Evolutionary conservation across 2,113 vertebrate genomes (phyloP).

Genomic region (Amphilophus citrinellus): DNA sequence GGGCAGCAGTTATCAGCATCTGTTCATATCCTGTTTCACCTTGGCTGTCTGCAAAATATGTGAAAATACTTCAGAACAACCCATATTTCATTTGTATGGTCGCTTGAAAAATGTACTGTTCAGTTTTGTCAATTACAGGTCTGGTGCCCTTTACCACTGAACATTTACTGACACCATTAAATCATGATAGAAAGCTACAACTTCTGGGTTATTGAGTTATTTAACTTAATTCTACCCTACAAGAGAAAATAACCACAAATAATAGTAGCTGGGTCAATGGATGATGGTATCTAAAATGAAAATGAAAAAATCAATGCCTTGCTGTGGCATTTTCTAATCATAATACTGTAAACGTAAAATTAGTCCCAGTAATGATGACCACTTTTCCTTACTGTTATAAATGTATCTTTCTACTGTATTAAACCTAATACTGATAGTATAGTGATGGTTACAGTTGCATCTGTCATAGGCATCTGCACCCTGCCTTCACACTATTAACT

Average conservation of each 20-base stretch:
- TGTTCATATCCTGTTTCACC: constrained; percentile 10
- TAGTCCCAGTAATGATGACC: not conserved
- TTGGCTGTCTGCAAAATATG: constrained; percentile 16
- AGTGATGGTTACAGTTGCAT: constrained; percentile 2
- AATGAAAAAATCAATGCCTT: not conserved
- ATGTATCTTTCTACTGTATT: not conserved
- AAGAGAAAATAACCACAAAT: not conserved
- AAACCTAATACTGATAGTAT: not conserved
- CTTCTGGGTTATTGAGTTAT: not conserved
- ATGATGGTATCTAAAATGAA: not conserved
- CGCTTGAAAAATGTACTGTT: not conserved
- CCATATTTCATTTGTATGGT: not conserved
- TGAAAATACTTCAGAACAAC: not conserved
- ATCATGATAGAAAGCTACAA: not conserved
- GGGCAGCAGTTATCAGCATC: constrained; percentile 12
- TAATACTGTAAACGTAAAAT: not conserved
- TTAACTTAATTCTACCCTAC: not conserved
- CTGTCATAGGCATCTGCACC: not conserved
- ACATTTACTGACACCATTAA: not conserved
- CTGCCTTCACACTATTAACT: constrained; percentile 7
- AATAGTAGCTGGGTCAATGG: not conserved
- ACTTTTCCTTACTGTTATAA: not conserved
- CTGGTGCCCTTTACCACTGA: not conserved
- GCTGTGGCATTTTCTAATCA: not conserved
- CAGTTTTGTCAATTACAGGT: not conserved